Evolutionary conservation across 2,113 vertebrate species (phyloP).

Genomic region (Paradoxurus hermaphroditus): DNA sequence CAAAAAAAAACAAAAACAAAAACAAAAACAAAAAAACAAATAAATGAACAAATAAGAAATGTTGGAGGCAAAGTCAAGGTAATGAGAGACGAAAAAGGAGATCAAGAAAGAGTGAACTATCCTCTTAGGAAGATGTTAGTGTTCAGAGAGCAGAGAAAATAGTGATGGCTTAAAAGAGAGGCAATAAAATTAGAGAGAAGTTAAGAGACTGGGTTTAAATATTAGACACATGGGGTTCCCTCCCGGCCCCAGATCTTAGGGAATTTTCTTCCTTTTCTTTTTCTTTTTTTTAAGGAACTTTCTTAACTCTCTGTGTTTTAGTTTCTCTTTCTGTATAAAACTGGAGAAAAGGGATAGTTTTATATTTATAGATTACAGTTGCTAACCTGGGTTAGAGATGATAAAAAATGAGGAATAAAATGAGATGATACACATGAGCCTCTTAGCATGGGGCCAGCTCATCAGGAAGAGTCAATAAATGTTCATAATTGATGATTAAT

Average conservation of each 20-base stretch:
- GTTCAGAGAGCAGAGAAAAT: neutral
- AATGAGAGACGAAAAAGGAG: neutral
- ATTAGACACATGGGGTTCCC: neutral
- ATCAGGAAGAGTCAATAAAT: neutral
- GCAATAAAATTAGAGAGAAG: neutral
- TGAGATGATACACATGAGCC: neutral
- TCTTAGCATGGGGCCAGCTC: neutral
- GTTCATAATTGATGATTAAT: neutral
- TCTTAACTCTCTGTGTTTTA: neutral
- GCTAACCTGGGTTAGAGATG: neutral
- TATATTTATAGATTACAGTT: neutral
- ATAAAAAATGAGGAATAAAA: neutral
- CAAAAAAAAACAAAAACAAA: too few relatives aligned
- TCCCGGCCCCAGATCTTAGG: neutral
- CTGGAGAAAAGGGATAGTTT: neutral
- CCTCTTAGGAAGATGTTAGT: neutral
- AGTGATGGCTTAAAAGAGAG: neutral
- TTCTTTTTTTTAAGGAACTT: neutral
- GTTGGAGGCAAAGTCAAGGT: neutral
- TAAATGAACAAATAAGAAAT: conserved; percentile 12
- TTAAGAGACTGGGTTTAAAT: neutral
- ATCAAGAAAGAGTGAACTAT: neutral
- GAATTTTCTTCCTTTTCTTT: neutral
- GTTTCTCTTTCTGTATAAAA: conserved; percentile 22
- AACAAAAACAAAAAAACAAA: conserved; percentile 45